These are phyloP conservation scores for Pelodiscus sinensis DNA, from an alignment of 2,113 vertebrate species.

Conservation along the genomic window DNA sequence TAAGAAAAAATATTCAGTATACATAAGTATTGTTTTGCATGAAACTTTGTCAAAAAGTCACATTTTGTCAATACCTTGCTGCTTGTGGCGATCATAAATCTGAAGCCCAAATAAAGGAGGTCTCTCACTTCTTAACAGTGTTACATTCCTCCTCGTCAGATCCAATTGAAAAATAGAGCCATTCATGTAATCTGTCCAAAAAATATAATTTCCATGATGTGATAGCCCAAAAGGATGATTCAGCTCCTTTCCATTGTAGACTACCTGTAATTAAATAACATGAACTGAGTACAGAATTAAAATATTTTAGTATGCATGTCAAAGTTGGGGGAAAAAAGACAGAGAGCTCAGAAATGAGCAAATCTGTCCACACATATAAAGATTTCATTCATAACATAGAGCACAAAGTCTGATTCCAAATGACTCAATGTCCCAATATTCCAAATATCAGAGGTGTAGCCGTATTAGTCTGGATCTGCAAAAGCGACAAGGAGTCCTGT, in stretches of 20 bases:
- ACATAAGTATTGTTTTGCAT: not conserved
- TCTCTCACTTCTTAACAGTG: conserved; percentile 89
- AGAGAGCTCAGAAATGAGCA: not conserved
- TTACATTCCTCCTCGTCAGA: conserved; percentile 88
- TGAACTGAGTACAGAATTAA: conserved; percentile 1
- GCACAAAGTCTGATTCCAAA: not conserved
- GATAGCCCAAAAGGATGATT: conserved; percentile 98
- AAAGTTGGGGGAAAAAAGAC: not conserved
- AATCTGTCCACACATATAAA: not conserved
- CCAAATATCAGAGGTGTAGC: not conserved
- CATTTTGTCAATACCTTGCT: conserved; percentile 85
- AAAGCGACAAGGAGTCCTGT: too few species aligned
- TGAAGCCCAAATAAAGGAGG: conserved; percentile 95
- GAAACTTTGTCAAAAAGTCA: not conserved
- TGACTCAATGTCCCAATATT: accelerated
- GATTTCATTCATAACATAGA: not conserved
- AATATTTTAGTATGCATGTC: not conserved
- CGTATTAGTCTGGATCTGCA: too few species aligned
- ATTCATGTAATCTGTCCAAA: conserved; percentile 99
- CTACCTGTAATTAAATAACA: conserved; percentile 82
- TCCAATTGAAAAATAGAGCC: conserved; percentile 97
- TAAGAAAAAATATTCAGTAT: not conserved
- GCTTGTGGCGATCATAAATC: conserved; percentile 93
- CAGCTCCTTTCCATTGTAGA: conserved; percentile 94
- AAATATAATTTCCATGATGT: conserved; percentile 91